Base-by-base conservation (phyloP, 2,113 vertebrate genomes). In the Corythaixoides concolor region DNA sequence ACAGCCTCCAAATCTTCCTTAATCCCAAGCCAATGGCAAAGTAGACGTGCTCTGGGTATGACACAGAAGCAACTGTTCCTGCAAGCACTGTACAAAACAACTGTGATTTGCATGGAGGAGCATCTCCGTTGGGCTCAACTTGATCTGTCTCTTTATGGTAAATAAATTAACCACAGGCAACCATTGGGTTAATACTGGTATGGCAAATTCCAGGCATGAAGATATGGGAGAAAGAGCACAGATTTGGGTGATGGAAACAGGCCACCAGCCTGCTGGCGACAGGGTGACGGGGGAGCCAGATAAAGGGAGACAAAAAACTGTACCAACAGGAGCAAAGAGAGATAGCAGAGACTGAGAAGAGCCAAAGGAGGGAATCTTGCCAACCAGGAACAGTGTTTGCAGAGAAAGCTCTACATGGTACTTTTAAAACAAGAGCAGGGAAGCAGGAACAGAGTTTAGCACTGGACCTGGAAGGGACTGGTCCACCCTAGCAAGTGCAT, bases 111-210 rank as follows among this genome's bases (percentile, higher is more conserved):
- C 39, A 28, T 1, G 18, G 27, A 73, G 8, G 28, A 1, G 3
- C 28, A 49, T 14, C 35, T 89, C n/a, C 66, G 83, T 76, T 35
- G 75, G 21, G 20, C 17, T 85, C 50, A 73, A 20, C 14, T 41
- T 60, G 11, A 59, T 58, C 79, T 80, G 23, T 14, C 55, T 16
- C 55, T 69, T 94, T 53, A 59, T 5, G 20, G 64, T 43, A 94
- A 94, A 90, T 28, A 85, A 81, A 94, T 88, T 87, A 96, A 96
- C 79, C 8, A 2, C 39, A 50, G 76, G 73, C 59, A 94, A 94
- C 66, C 83, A 77, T 0, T 90, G 76, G 52, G 68, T 86, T 96
- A 95, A 82, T 62, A 82, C 0, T 37, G 41, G 32, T 74, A 83
- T 0, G 28, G 22, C 43, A 70, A 90, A 93, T 84, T 75, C 55